Conservation (phyloP, 2,113 vertebrate genomes). For the Spea multiplicata region DNA sequence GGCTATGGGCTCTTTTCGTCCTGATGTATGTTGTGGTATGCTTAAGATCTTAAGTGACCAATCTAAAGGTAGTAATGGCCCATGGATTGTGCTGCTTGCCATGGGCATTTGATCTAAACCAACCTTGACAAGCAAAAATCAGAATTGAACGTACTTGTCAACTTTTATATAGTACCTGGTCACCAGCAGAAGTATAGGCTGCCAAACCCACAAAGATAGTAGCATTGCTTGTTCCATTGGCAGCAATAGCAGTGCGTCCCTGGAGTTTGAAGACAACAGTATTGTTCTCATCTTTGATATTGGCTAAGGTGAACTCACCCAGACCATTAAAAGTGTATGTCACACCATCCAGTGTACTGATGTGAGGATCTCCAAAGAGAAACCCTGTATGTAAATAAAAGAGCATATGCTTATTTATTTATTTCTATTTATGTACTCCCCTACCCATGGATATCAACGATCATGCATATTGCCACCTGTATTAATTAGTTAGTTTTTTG, state of each 20-base stretch:
- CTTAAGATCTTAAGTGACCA: too few relatives aligned
- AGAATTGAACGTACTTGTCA: background rate
- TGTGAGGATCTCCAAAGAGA: constrained; percentile 48
- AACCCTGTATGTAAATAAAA: constrained; percentile 21
- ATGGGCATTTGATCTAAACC: too few relatives aligned
- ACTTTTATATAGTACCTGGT: constrained; percentile 12
- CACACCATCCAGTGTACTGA: constrained; percentile 41
- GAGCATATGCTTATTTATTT: background rate
- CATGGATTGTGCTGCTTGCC: too few relatives aligned
- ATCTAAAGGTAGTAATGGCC: too few relatives aligned
- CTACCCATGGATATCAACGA: too few relatives aligned
- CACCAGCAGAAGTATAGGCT: constrained; percentile 21
- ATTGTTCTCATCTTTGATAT: constrained; percentile 34
- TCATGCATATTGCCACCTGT: too few relatives aligned
- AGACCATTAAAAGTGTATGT: constrained; percentile 50
- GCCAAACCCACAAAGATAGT: constrained; percentile 47
- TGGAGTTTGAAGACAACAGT: constrained; percentile 23
- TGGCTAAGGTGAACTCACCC: constrained; percentile 42
- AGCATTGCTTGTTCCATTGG: constrained; percentile 34
- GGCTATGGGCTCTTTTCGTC: too few relatives aligned
- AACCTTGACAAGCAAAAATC: background rate
- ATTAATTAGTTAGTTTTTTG: too few relatives aligned
- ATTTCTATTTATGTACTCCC: too few relatives aligned
- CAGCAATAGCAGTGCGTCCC: constrained; percentile 40
- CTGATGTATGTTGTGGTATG: too few relatives aligned